phyloP scores from a whole-genome alignment of 2,797 vertebrate genomes.

The Cryptoblepharus egeriae region DNA sequence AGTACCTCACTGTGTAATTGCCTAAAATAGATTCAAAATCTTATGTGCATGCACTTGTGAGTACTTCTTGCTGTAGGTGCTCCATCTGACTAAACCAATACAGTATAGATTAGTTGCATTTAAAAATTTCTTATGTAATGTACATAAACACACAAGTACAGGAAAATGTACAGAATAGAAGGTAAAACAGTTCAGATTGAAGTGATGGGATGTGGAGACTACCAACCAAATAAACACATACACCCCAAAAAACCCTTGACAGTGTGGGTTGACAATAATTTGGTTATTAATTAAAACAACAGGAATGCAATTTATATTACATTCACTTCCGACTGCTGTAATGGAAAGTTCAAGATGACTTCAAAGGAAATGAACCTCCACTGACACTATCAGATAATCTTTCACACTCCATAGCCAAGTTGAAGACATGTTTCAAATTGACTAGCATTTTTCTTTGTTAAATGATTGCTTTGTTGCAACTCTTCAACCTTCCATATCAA shows the following conservation, averaged over 20 bases:
- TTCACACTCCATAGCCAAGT: slow-evolving; percentile 30
- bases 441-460: slow-evolving; percentile 80
- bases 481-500: slow-evolving; percentile 69
- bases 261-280: neutral
- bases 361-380: slow-evolving; percentile 20
- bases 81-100: no score
- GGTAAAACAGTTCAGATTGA: slow-evolving; percentile 12
- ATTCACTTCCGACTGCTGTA: slow-evolving; percentile 11
- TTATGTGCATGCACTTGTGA: no score
- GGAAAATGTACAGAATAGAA: neutral
- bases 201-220: slow-evolving; percentile 21
- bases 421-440: slow-evolving; percentile 74
- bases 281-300: neutral
- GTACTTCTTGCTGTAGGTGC: no score
- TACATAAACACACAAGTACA: no score
- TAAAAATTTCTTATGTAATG: neutral
- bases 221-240: neutral
- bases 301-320: neutral
- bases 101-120: no score
- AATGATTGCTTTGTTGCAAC: slow-evolving; percentile 71
- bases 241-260: no score
- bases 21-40: no score
- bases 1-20: neutral
- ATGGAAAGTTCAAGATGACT: slow-evolving; percentile 40
- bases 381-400: slow-evolving; percentile 38